Base-by-base conservation (phyloP, 2,113 vertebrate species). In the Mionectes macconnelli region DNA sequence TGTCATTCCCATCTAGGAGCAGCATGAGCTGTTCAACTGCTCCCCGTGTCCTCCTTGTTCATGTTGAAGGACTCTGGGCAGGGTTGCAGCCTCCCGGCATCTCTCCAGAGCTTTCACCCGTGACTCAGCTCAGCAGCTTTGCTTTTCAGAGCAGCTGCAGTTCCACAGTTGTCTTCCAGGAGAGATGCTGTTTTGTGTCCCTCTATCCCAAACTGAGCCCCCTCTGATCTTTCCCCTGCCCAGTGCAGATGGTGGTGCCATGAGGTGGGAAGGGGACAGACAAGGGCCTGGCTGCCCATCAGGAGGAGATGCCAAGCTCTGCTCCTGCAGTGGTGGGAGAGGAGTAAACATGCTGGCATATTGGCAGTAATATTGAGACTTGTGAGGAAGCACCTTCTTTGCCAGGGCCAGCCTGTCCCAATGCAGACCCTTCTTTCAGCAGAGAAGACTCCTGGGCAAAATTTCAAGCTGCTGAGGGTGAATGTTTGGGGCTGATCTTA, bases 61-160 rank as follows among this genome's bases (percentile, higher is more conserved):
- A 0, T 50, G 56, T 27, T 59, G 39, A 70, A 94, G 87, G 84
- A 53, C 77, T 62, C 59, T 69, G 76, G 76, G 69, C 81, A 87
- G 63, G 31, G 52, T 77, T 55, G 74, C 63, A 89, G 77, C 80
- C 35, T 91, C 45, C 68, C 4, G 5, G 72, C 72, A 47, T 86
- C 76, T 92, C 50, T 76, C 47, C 2, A 4, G 52, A 59, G 81
- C 87, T 84, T 59, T 84, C 16, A 20, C 33, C 56, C 13, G 2
- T 93, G 73, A 75, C 76, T 95, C 73, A 69, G 76, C 81, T 74
- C 56, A 37, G 52, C 2, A 8, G 11, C 57, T 91, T 74, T 67
- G 81, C 77, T 91, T 35, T 81, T 69, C 64, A 50, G 69, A 95
- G 80, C 83, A 62, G 56, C 70, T 76, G 79, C 50, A 77, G 75